Base-by-base conservation (phyloP, 2,888 invertebrate species). In the Lepidonotus clava region DNA sequence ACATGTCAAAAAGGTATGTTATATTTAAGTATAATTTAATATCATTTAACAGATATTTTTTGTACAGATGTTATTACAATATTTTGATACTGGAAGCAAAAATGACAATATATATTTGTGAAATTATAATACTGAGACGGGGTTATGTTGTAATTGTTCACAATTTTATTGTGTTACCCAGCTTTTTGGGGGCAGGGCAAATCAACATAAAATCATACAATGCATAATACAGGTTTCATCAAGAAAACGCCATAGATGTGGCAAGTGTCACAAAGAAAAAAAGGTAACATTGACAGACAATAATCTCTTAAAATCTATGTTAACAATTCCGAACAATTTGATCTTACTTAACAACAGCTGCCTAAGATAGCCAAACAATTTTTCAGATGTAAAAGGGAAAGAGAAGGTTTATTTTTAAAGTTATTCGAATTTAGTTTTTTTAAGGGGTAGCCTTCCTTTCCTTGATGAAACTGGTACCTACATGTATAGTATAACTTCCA, bases 161-260 rank as follows among this genome's bases (percentile, higher is more conserved):
- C 61, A 61, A 61, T 61, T 61, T 61, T 61, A 61, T 61, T 61
- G 61, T 61, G 61, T 61, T 61, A 61, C 61, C 61, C 61, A 61
- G n/a, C n/a, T 28, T 18, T 61, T 61, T 61, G 14, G 28, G 61
- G 28, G 28, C 2, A 28, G 61, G 61, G 61, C 24, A 61, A 46
- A 46, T 46, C 46, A 46, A 24, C n/a, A n/a, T n/a, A n/a, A n/a
- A 61, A 61, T 61, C 61, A 61, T 61, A 61, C 61, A 61, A 61
- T 61, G 61, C 61, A 61, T 11, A 61, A 61, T 61, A 61, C 61
- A 11, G 24, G 28, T 61, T 61, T 61, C 61, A 61, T 61, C 61
- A 61, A 61, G 28, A 61, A 61, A 61, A 32, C 8, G 28, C 28
- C 28, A 24, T 61, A 61, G 11, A 28, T 32, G 24, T 11, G 28